Evolutionary conservation across 1,140 invertebrate genomes (phyloP).

Genomic region (Hetaerina americana): DNA sequence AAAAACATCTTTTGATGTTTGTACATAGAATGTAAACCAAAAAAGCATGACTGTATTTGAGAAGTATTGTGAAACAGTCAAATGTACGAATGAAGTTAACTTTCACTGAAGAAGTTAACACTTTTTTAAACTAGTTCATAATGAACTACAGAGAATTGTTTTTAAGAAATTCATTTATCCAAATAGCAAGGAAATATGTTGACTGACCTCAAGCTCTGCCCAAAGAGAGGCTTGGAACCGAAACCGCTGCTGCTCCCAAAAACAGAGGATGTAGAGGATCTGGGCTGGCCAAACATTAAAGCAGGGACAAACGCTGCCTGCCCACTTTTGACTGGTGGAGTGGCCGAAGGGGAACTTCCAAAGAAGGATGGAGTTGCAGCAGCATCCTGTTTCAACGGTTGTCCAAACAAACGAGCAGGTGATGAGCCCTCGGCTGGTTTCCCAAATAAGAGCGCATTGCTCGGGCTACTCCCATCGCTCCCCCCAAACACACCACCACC

Average conservation of each 20-base stretch:
- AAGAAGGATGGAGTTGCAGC: background rate
- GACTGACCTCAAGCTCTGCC: background rate
- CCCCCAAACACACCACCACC: background rate
- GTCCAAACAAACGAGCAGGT: background rate
- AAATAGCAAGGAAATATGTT: background rate
- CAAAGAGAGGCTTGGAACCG: background rate
- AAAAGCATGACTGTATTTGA: no score
- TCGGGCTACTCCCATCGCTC: background rate
- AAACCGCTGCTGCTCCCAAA: background rate
- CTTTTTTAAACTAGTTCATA: no score
- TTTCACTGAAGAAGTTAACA: no score
- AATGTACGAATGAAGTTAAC: no score
- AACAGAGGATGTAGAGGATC: background rate
- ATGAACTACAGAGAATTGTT: no score
- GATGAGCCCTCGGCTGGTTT: background rate
- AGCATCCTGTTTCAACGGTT: background rate
- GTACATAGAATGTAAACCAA: no score
- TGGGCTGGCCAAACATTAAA: background rate
- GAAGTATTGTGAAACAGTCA: no score
- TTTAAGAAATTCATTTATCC: no score
- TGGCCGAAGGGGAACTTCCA: background rate
- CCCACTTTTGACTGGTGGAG: background rate
- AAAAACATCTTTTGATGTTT: no score
- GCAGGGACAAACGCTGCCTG: background rate
- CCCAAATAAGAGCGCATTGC: background rate